These are phyloP conservation scores for Microcaecilia unicolor DNA, from an alignment of 2,797 vertebrate genomes.

Conservation along the genomic window DNA sequence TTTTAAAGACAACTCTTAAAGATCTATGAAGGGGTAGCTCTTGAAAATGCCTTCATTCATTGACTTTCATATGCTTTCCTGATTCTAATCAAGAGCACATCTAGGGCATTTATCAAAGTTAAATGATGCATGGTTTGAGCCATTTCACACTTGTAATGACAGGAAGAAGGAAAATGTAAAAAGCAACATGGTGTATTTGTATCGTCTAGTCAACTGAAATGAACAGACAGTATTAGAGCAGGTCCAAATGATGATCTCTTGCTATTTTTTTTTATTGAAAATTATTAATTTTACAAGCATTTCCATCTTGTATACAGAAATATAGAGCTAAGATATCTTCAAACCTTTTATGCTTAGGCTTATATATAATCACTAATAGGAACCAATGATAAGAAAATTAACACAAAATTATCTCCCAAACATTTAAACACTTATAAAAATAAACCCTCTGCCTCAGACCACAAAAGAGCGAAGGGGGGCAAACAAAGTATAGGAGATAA, in stretches of 20 bases:
- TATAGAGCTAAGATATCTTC: too few relatives aligned
- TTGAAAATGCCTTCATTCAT: constrained; percentile 2
- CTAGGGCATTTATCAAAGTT: constrained; percentile 33
- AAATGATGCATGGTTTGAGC: constrained; percentile 39
- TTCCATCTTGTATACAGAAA: too few relatives aligned
- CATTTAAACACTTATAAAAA: too few relatives aligned
- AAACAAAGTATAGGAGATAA: too few relatives aligned
- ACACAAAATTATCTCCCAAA: too few relatives aligned
- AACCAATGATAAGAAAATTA: too few relatives aligned
- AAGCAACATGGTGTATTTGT: constrained; percentile 22
- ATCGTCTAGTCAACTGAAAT: constrained; percentile 27
- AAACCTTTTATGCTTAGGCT: too few relatives aligned
- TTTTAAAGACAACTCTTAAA: constrained; percentile 16
- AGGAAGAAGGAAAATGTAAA: constrained; percentile 3
- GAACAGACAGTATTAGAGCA: constrained; percentile 1
- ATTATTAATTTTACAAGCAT: too few relatives aligned
- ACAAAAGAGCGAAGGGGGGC: too few relatives aligned
- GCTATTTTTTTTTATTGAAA: too few relatives aligned
- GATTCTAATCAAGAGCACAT: constrained; percentile 46
- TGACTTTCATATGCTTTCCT: constrained; percentile 24
- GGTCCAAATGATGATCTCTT: background rate
- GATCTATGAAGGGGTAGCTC: constrained; percentile 12
- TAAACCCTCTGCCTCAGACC: too few relatives aligned
- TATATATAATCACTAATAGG: too few relatives aligned
- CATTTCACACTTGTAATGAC: constrained; percentile 22